These are phyloP conservation scores for Cephus pygmeus DNA, from an alignment of 2,888 invertebrate species.

Conservation along the genomic window DNA sequence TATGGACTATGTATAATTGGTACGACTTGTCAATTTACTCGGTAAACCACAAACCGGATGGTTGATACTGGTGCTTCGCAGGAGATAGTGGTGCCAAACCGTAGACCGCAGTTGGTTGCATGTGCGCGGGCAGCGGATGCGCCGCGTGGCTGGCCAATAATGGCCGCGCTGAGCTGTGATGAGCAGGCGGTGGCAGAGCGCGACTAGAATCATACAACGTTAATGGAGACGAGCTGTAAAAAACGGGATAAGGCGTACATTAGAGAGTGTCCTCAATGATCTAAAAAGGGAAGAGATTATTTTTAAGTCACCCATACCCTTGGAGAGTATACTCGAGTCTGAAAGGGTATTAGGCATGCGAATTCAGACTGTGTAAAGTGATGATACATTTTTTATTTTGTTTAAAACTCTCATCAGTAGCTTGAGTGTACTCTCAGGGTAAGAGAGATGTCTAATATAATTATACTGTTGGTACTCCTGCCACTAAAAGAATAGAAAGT, in stretches of 20 bases:
- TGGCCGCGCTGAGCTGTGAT: conserved; percentile 81
- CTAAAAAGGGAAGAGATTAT: conserved; percentile 23
- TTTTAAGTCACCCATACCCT: background rate
- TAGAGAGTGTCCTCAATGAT: conserved; percentile 41
- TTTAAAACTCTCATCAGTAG: background rate
- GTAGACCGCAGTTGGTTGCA: conserved; percentile 75
- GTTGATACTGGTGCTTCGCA: conserved; percentile 76
- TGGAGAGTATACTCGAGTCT: background rate
- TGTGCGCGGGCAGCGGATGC: conserved; percentile 85
- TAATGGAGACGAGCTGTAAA: conserved; percentile 65
- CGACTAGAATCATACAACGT: conserved; percentile 68
- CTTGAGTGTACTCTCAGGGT: background rate
- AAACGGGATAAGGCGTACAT: conserved; percentile 38
- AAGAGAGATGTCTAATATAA: background rate
- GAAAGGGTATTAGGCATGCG: background rate
- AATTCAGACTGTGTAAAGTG: background rate
- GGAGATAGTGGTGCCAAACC: conserved; percentile 79
- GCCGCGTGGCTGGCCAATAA: conserved; percentile 75
- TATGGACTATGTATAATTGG: background rate
- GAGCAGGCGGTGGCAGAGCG: conserved; percentile 84
- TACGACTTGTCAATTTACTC: conserved; percentile 67
- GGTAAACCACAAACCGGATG: conserved; percentile 81
- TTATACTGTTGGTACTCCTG: background rate
- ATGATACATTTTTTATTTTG: background rate
- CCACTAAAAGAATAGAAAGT: background rate